Percentiles rank a stretch among this genome's conserved stretches.
Conservation (phyloP, 2,797 vertebrate species). For the Cossypha polioptera region DNA sequence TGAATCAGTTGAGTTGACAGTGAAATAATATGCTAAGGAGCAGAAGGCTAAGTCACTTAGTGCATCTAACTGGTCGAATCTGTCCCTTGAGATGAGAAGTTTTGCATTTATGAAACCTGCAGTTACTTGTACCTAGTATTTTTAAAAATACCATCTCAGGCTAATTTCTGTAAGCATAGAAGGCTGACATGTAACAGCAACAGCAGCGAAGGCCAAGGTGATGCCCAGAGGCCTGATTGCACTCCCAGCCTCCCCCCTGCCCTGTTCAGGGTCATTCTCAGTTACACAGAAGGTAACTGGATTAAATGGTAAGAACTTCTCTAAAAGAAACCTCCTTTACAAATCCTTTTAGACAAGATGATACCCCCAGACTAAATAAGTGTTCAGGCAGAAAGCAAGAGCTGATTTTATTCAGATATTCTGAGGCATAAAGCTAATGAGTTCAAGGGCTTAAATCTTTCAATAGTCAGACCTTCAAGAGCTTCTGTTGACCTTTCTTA, state of each 20-base stretch:
- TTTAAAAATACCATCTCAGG: not conserved
- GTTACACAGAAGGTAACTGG: not conserved
- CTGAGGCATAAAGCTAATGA: not conserved
- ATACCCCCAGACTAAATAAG: not conserved
- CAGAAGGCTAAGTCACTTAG: not conserved
- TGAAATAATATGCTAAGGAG: not conserved
- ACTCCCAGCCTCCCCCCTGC: not conserved
- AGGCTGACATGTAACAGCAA: not conserved
- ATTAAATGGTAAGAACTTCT: not conserved
- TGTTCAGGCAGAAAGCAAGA: not conserved
- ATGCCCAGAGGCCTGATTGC: not conserved
- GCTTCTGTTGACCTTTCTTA: not conserved
- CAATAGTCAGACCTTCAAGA: not conserved
- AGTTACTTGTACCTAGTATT: not conserved
- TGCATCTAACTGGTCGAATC: not conserved
- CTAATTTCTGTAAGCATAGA: not conserved
- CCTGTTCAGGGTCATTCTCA: not conserved
- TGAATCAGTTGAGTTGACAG: not conserved
- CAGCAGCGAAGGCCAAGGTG: not conserved
- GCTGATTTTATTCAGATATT: not conserved
- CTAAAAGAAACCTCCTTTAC: not conserved
- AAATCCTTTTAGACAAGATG: not conserved
- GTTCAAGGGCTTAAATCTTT: not conserved
- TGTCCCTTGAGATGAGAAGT: not conserved
- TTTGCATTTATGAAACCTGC: not conserved